Percentiles rank a stretch among this genome's conserved stretches.
Evolutionary conservation across 2,888 invertebrate species (phyloP).

Genomic region (Cheilosia pagana): DNA sequence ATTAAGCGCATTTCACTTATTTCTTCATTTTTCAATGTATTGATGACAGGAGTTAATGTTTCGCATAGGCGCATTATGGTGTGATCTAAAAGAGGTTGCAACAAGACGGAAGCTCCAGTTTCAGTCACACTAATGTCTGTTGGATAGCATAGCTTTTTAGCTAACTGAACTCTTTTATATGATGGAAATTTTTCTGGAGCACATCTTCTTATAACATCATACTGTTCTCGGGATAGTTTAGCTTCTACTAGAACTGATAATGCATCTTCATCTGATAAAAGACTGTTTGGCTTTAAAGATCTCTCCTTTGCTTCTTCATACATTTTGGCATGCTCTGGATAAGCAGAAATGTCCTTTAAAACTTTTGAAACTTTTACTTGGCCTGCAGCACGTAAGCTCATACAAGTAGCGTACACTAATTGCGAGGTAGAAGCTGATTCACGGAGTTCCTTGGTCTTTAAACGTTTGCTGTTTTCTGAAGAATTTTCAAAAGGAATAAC

Average conservation of each 20-base stretch:
- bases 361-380: conserved; percentile 11
- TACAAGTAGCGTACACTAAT: conserved; percentile 15
- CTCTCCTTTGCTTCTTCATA: conserved; percentile 2
- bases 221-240: conserved; percentile 76
- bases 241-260: conserved; percentile 76
- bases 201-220: conserved; percentile 76
- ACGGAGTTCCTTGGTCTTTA: conserved; percentile 9
- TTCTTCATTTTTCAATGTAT: conserved; percentile 50
- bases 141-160: conserved; percentile 76
- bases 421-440: conserved; percentile 14
- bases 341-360: neutral
- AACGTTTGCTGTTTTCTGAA: too few relatives aligned
- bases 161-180: conserved; percentile 76
- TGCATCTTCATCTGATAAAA: conserved; percentile 71
- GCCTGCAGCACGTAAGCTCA: conserved; percentile 6
- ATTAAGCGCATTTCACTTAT: neutral
- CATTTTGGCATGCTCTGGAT: conserved; percentile 13
- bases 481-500: neutral
- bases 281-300: neutral
- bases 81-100: conserved; percentile 76
- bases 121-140: conserved; percentile 72
- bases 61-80: conserved; percentile 68
- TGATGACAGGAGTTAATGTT: conserved; percentile 61
- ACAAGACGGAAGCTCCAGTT: conserved; percentile 69
- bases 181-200: conserved; percentile 76